phyloP scores from a whole-genome alignment of 2,797 vertebrate genomes.

The Mionectes olivaceus region DNA sequence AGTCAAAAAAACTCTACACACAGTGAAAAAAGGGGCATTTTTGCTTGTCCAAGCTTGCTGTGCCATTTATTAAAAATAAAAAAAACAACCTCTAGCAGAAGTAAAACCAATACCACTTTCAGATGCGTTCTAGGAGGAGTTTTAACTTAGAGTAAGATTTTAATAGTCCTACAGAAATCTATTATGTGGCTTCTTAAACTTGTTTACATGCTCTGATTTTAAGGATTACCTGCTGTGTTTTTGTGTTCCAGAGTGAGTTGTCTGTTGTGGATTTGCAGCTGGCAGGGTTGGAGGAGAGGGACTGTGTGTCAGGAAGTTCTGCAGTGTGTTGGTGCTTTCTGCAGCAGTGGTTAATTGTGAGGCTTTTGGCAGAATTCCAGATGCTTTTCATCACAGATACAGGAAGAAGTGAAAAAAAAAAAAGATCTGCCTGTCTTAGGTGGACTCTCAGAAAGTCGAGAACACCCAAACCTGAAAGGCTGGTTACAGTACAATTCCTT shows the following conservation, averaged over 20 bases:
- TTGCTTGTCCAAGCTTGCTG: background rate
- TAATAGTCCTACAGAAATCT: background rate
- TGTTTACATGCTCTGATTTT: background rate
- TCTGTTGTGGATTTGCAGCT: background rate
- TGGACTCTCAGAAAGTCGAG: constrained; percentile 39
- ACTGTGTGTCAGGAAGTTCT: background rate
- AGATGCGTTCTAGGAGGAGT: background rate
- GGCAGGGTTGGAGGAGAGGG: background rate
- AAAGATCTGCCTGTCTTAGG: constrained; percentile 20
- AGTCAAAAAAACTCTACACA: background rate
- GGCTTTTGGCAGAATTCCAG: constrained; percentile 2
- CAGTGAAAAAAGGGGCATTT: background rate
- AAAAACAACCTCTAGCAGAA: background rate
- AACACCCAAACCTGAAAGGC: constrained; percentile 67
- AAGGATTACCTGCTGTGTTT: background rate
- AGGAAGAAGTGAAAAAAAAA: constrained; percentile 41
- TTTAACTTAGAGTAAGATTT: background rate
- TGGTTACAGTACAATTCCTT: constrained; percentile 45
- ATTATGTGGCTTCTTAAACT: background rate
- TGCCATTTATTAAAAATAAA: background rate
- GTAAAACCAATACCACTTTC: background rate
- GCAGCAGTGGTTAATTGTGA: background rate
- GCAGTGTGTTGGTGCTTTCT: background rate
- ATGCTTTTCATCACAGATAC: constrained; percentile 56
- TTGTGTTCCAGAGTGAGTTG: background rate